Evolutionary conservation across 2,113 vertebrate genomes (phyloP), one percentile per base, ranked within the genome.

Genomic region (Pelodiscus sinensis): DNA sequence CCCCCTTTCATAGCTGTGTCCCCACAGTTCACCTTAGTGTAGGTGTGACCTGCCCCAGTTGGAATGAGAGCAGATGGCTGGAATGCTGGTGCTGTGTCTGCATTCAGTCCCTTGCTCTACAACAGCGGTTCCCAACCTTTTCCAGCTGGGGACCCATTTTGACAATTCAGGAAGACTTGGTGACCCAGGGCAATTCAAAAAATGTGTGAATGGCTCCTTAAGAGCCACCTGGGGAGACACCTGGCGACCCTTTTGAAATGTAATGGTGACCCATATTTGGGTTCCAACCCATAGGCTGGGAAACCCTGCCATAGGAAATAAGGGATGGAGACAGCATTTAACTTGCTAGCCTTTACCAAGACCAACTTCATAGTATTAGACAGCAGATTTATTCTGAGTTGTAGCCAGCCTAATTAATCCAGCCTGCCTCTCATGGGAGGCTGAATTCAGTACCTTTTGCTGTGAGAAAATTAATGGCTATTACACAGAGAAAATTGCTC

Each of bases 321-420:
- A 44, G 38, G 38, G 38, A 44, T 44, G 38, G 38, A 44, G 38
- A 44, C 38, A 44, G 38, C 38, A 44, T 44, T 44, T 44, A 44
- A 44, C 38, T 44, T 44, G 38, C 38, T 44, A 44, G 38, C 38
- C 38, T 44, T 44, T 44, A 44, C 38, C 38, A 44, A 44, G 38
- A 44, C 38, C 38, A 44, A 4, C 38, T 44, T 3, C 38, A 44
- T 44, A 79, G 91, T 57, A 92, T 90, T 87, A 86, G 92, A 90
- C 95, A 96, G 96, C 81, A 86, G 90, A 94, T 95, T 96, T 96
- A 94, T 94, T 95, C 90, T 5, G 2, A 90, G 94, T 60, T 60
- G n/a, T 82, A 96, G 95, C 90, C 94, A 79, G 85, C n/a, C 89
- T 95, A 96, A 94, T 96, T 96, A 94, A 94, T 82, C 94, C 77